A percentile compares a stretch with the other conserved stretches of the same genome.
These are phyloP conservation scores for Zeuzera pyrina DNA, from an alignment of 2,888 invertebrate species.

Conservation along the genomic window DNA sequence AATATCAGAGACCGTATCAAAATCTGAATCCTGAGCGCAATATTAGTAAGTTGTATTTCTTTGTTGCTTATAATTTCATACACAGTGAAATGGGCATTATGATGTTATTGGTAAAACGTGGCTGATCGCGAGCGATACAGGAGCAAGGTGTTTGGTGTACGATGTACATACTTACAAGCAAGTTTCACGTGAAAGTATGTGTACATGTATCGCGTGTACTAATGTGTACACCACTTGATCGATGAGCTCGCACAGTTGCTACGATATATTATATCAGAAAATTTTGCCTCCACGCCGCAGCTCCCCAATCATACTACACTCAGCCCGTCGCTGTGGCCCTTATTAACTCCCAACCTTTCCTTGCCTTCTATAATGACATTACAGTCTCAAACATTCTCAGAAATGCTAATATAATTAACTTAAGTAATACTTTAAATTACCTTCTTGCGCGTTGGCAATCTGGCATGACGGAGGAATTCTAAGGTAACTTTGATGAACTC, in stretches of 20 bases:
- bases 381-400: conserved; percentile 39
- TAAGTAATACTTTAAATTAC: conserved; percentile 40
- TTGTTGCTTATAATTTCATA: too few relatives aligned
- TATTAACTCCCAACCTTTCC: conserved; percentile 38
- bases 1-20: too few relatives aligned
- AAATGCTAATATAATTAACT: conserved; percentile 45
- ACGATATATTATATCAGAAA: conserved; percentile 39
- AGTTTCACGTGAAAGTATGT: conserved; percentile 14
- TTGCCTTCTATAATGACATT: conserved; percentile 41
- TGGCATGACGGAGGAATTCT: conserved; percentile 28
- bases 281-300: conserved; percentile 21
- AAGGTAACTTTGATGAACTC: conserved; percentile 20
- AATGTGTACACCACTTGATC: conserved; percentile 42
- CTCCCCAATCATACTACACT: conserved; percentile 12
- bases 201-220: conserved; percentile 17
- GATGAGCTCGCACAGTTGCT: conserved; percentile 47
- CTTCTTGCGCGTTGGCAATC: conserved; percentile 29
- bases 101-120: conserved; percentile 1
- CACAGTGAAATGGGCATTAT: too few relatives aligned
- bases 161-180: conserved; percentile 17
- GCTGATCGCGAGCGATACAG: conserved; percentile 3
- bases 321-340: conserved; percentile 20
- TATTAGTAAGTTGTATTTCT: too few relatives aligned
- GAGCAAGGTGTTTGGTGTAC: conserved; percentile 10
- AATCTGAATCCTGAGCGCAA: too few relatives aligned